Conservation (phyloP, 2,888 invertebrate genomes). For the Agriopis marginaria region DNA sequence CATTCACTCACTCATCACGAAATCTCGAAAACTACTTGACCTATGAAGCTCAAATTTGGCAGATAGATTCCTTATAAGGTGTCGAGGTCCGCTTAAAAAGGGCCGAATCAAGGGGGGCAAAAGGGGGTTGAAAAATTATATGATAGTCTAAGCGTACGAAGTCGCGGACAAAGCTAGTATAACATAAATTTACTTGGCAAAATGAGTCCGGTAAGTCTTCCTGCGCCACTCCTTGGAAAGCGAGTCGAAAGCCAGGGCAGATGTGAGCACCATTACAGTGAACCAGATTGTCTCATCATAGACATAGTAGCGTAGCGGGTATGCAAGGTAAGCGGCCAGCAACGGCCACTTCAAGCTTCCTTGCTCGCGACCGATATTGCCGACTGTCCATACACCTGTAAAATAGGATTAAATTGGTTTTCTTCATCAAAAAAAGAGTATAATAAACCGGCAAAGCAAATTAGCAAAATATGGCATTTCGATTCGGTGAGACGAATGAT, state of each 20-base stretch:
- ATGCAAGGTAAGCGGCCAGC: constrained; percentile 88
- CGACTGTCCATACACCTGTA: constrained; percentile 95
- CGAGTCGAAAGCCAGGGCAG: constrained; percentile 90
- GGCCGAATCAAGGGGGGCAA: too few species aligned
- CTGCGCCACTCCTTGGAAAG: constrained; percentile 93
- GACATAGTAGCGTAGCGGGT: constrained; percentile 90
- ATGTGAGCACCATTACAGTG: constrained; percentile 88
- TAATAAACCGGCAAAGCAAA: too few species aligned
- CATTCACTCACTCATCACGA: too few species aligned
- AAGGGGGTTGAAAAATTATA: too few species aligned
- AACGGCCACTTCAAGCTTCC: constrained; percentile 91
- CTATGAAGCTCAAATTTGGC: too few species aligned
- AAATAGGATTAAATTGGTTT: background rate
- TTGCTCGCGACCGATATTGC: constrained; percentile 94
- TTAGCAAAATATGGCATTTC: too few species aligned
- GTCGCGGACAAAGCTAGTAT: background rate
- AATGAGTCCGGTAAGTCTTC: constrained; percentile 79
- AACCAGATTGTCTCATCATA: constrained; percentile 92
- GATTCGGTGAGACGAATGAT: too few species aligned
- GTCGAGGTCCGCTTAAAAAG: too few species aligned
- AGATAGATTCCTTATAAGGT: too few species aligned
- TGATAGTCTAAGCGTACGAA: too few species aligned
- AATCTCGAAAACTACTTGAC: too few species aligned
- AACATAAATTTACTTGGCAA: constrained; percentile 63
- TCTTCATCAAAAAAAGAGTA: too few species aligned